A percentile compares a stretch with the other conserved stretches of the same genome.
Evolutionary conservation across 2,113 vertebrate species (phyloP).

Genomic region (Pica pica): DNA sequence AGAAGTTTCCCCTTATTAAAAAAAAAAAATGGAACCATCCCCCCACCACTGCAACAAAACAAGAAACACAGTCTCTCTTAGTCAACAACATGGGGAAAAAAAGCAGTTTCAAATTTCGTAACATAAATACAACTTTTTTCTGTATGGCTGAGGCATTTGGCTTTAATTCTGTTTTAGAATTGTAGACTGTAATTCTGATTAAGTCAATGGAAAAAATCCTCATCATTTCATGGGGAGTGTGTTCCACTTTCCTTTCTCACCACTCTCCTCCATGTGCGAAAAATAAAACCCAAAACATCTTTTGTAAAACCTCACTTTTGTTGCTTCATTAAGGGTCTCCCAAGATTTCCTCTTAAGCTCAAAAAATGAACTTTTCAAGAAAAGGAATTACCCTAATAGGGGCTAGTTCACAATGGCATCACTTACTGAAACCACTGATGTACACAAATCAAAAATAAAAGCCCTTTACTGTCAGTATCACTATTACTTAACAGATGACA

Average conservation of each 20-base stretch:
- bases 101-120: not conserved
- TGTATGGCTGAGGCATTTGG: not conserved
- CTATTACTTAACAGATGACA: not conserved
- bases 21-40: not conserved
- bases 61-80: not conserved
- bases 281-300: not conserved
- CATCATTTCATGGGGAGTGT: not conserved
- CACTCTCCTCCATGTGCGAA: not conserved
- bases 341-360: not conserved
- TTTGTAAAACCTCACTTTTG: not conserved
- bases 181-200: not conserved
- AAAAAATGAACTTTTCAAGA: not conserved
- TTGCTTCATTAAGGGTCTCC: not conserved
- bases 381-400: not conserved
- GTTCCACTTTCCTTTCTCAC: not conserved
- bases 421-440: not conserved
- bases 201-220: not conserved
- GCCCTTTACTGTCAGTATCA: not conserved
- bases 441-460: not conserved
- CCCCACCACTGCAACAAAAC: not conserved
- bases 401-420: not conserved
- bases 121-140: not conserved
- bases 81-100: rapidly evolving
- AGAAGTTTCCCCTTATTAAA: not conserved
- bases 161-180: not conserved